A percentile compares a stretch with the other conserved stretches of the same genome.
Conservation (phyloP, 2,113 vertebrate genomes). For the Cheirogaleus medius region DNA sequence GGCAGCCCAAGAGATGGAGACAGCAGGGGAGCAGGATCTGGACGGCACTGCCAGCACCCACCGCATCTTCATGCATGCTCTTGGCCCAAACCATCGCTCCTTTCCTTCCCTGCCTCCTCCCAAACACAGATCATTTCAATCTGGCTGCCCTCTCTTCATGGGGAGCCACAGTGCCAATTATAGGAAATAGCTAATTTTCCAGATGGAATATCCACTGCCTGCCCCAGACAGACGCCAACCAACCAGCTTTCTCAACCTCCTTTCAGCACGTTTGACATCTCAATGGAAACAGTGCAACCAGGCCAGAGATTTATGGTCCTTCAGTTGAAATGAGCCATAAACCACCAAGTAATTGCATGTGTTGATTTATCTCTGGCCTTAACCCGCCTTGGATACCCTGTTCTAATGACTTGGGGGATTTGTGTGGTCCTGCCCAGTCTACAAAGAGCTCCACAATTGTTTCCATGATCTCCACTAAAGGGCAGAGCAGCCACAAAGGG, state of each 20-base stretch:
- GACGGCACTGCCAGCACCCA: too few species aligned
- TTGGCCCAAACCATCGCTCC: background rate
- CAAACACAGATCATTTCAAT: background rate
- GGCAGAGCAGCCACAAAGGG: background rate
- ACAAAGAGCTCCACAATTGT: background rate
- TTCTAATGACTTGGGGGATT: background rate
- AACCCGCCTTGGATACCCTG: background rate
- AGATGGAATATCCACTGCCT: background rate
- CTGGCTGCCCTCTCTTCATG: background rate
- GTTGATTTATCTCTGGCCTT: background rate
- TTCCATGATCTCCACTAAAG: background rate
- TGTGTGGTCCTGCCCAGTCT: background rate
- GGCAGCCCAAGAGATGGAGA: background rate
- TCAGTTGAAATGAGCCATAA: background rate
- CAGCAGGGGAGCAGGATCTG: background rate
- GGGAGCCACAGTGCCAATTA: background rate
- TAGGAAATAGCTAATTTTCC: background rate
- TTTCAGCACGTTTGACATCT: background rate
- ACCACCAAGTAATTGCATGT: background rate
- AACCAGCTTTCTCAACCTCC: background rate
- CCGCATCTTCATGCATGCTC: background rate
- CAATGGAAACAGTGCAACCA: background rate
- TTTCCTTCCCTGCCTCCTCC: background rate
- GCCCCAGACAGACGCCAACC: background rate
- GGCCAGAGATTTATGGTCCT: background rate